These are phyloP conservation scores for Myrmecobius fasciatus DNA, from an alignment of 2,113 vertebrate genomes.

Conservation along the genomic window DNA sequence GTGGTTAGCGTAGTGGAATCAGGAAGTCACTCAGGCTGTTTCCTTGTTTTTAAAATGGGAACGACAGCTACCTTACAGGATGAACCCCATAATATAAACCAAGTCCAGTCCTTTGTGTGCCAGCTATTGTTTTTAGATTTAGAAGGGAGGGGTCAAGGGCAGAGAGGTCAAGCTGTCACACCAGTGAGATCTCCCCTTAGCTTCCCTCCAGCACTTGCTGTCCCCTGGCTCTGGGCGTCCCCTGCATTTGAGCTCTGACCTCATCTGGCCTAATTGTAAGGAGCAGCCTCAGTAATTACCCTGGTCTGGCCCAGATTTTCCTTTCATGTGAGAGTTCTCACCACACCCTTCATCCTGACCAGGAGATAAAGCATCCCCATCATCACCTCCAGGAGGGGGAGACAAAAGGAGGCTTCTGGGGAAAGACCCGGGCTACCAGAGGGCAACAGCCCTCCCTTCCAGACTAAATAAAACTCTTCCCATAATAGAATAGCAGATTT, in stretches of 20 bases:
- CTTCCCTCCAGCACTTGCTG: background rate
- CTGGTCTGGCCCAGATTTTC: background rate
- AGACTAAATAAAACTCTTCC: background rate
- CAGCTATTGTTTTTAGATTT: background rate
- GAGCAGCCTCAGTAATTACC: background rate
- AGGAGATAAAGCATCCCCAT: background rate
- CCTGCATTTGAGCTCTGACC: background rate
- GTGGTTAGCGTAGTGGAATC: no score
- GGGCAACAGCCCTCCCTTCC: background rate
- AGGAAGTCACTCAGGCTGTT: no score
- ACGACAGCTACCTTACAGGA: background rate
- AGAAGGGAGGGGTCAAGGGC: background rate
- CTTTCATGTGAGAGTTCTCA: background rate
- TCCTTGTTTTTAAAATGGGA: no score
- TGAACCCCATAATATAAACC: background rate
- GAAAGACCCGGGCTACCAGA: no score
- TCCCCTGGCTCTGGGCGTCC: background rate
- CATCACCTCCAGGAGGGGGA: background rate
- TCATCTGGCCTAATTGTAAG: no score
- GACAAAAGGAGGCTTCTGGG: no score
- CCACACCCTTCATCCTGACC: background rate
- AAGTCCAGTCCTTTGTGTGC: no score
- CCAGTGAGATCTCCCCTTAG: background rate
- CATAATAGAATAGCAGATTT: background rate
- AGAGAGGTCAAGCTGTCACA: no score